A percentile compares a stretch with the other conserved stretches of the same genome.
These are phyloP conservation scores for Oikopleura albicans DNA, from an alignment of 23 tunicate species.

Conservation along the genomic window DNA sequence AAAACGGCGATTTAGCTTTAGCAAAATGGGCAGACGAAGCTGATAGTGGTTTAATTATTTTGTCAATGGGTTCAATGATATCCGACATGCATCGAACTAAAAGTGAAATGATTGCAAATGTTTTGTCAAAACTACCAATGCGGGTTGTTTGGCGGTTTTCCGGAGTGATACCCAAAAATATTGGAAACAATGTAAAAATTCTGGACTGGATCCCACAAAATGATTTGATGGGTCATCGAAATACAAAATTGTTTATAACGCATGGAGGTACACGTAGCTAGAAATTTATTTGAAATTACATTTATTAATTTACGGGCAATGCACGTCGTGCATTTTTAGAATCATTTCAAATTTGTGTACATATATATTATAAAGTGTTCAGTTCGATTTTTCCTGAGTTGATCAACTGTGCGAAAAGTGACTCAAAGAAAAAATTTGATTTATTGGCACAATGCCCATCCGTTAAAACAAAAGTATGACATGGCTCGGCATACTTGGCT, in stretches of 20 bases:
- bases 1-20: not conserved
- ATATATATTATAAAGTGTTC: too few species aligned
- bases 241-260: conserved; percentile 16
- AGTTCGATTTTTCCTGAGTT: too few species aligned
- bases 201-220: conserved; percentile 22
- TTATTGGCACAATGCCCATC: too few species aligned
- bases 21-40: conserved; percentile 7
- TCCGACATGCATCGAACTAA: conserved; percentile 14
- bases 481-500: too few species aligned
- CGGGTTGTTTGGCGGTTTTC: conserved; percentile 19
- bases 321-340: too few species aligned
- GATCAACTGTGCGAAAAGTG: too few species aligned
- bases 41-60: not conserved
- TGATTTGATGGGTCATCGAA: conserved; percentile 17
- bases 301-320: too few species aligned
- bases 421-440: too few species aligned
- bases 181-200: conserved; percentile 14
- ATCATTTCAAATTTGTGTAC: too few species aligned
- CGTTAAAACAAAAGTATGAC: too few species aligned
- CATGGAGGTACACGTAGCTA: conserved; percentile 24
- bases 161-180: conserved; percentile 18
- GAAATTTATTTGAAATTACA: too few species aligned
- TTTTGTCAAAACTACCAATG: not conserved
- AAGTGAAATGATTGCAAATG: conserved; percentile 12
- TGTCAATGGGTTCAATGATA: conserved; percentile 23